phyloP scores from a whole-genome alignment of 2,888 invertebrate species.

The Parnassius mnemosyne region DNA sequence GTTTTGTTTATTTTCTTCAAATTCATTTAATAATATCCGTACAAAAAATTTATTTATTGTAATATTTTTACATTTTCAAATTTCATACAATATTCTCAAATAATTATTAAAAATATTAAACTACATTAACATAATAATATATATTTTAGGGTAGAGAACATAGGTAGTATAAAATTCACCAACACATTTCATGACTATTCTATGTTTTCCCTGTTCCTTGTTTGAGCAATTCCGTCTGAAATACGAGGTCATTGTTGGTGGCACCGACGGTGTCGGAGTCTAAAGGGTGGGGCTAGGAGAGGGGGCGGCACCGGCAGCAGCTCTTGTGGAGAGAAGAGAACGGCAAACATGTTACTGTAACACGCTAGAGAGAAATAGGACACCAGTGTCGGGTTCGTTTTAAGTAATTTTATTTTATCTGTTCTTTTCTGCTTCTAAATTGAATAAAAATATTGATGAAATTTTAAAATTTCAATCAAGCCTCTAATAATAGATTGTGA shows the following conservation, averaged over 20 bases:
- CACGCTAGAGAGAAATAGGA: slow-evolving; percentile 75
- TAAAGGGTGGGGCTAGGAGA: slow-evolving; percentile 48
- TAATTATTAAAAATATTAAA: too few species aligned
- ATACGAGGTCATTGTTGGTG: slow-evolving; percentile 80
- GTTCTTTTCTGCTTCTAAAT: slow-evolving; percentile 59
- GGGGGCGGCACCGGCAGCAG: slow-evolving; percentile 44
- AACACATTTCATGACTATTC: slow-evolving; percentile 49
- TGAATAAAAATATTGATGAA: slow-evolving; percentile 47
- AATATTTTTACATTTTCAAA: too few species aligned
- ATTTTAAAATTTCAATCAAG: slow-evolving; percentile 31
- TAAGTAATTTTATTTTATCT: slow-evolving; percentile 76
- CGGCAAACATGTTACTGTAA: slow-evolving; percentile 72
- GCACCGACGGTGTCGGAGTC: slow-evolving; percentile 69
- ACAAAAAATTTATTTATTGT: too few species aligned
- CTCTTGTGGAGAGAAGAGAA: slow-evolving; percentile 44
- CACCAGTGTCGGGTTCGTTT: slow-evolving; percentile 70
- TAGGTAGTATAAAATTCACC: slow-evolving; percentile 17
- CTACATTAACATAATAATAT: too few species aligned
- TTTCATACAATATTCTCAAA: too few species aligned
- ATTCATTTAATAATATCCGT: too few species aligned
- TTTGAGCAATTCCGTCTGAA: slow-evolving; percentile 79
- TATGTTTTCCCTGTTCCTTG: slow-evolving; percentile 72
- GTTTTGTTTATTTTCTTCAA: too few species aligned
- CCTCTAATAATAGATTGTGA: too few species aligned
- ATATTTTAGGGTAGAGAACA: too few species aligned